Evolutionary conservation across 2,888 invertebrate genomes (phyloP), one percentile per base, ranked within the genome.

Genomic region (Synergus gifuensis): DNA sequence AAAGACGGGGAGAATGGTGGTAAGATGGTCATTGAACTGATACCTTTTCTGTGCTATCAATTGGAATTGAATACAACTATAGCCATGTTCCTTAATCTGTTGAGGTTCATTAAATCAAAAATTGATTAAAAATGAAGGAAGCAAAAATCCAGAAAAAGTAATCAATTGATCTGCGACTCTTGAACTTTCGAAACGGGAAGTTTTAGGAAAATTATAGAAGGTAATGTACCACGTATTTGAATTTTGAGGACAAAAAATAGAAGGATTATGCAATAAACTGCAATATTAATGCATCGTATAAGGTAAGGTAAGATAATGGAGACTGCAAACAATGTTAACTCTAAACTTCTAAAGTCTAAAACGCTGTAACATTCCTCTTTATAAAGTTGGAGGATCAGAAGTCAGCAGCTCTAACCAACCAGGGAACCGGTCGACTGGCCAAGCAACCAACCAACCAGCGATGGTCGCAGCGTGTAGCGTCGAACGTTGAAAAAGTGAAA

Each of bases 401-500:
- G 76, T 63, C 62, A 76, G 49, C 18, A 62, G 49, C 40, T 42
- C 49, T 60, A 77, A 44, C 82, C 79, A 81, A 83, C 81, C 83
- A 82, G 83, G 78, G 78, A 80, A 77, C 79, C 86, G 82, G 82
- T 86, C 86, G 88, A 88, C 87, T 83, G 79, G 79, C 76, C 82
- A 82, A 81, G 79, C 81, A 80, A 87, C 78, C 80, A 76, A 69
- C 67, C 76, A 76, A 54, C 22, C 85, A 84, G 84, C 85, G 86
- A 87, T 87, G 88, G 84, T 88, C 86, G 88, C 87, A 87, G 89
- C 87, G 88, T 88, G 87, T 88, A 87, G 89, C 89, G 87, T 89
- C 88, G 88, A 90, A 87, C 90, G 89, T 88, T 91, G 91, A 92
- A 92, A 92, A 92, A 92, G 92, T 92, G 92, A 92, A 92, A 92